Base-by-base conservation (phyloP, 2,113 vertebrate genomes). In the Psittacus erithacus region DNA sequence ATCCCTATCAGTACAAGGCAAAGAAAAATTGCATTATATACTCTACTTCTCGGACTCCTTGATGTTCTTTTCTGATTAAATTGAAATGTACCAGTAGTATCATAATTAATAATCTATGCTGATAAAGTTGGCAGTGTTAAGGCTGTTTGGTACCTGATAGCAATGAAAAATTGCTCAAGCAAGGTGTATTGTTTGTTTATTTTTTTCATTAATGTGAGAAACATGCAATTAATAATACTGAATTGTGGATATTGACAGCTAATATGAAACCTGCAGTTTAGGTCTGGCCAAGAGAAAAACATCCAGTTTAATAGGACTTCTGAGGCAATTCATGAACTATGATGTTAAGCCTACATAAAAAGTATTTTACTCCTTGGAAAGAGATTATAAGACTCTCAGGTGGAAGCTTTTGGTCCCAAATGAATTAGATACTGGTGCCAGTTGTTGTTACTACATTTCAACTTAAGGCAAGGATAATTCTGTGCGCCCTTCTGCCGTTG, bases 51-150 rank as follows among this genome's bases (percentile, higher is more conserved):
- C 95, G 97, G 96, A 95, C 96, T 95, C 73, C 96, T 97, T 98
- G 97, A 98, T 98, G 97, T 96, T 96, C 75, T 97, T 92, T 97
- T 92, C 96, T 97, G 97, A 98, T 98, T 97, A 97, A 98, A 97
- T 89, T 94, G 95, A 97, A 97, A 85, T 87, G 77, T 95, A 90
- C 86, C 60, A 95, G 92, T 75, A 94, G 92, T 95, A 97, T 97
- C 95, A 97, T 97, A 98, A 98, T 97, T 98, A 98, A 98, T 98
- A 97, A 96, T 97, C 98, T 98, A 94, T 96, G 88, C 74, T 92
- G 96, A 97, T 97, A 70, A 80, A 93, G 81, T 93, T 90, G 75
- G 55, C 73, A 86, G 93, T 64, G 44, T 60, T 82, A 83, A 96
- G 83, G 83, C 88, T 10, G 3, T 78, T 86, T 62, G 87, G 39